Percentiles rank a stretch among this genome's conserved stretches.
Evolutionary conservation across 2,888 invertebrate genomes (phyloP).

Genomic region (Drosophila merina): DNA sequence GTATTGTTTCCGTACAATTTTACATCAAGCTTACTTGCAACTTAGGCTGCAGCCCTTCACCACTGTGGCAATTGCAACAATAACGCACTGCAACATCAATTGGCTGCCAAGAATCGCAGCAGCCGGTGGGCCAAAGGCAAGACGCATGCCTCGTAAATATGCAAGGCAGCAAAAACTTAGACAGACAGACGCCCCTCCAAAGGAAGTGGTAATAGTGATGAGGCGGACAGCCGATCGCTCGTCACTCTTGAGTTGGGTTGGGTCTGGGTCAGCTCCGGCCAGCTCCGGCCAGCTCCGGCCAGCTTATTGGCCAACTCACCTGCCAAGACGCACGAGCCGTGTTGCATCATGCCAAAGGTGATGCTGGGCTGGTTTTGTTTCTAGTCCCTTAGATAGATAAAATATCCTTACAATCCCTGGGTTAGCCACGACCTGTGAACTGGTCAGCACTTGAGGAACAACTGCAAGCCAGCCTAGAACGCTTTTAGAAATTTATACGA

Average conservation of each 20-base stretch:
- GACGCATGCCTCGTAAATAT: slow-evolving; percentile 77
- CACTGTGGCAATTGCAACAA: slow-evolving; percentile 53
- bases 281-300: slow-evolving; percentile 17
- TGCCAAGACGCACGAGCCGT: slow-evolving; percentile 48
- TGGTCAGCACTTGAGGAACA: slow-evolving; percentile 41
- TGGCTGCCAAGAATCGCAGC: slow-evolving; percentile 61
- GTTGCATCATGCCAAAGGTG: slow-evolving; percentile 27
- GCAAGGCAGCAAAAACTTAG: slow-evolving; percentile 74
- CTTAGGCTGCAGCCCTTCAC: not conserved
- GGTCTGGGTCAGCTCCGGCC: slow-evolving; percentile 35
- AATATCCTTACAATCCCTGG: slow-evolving; percentile 44
- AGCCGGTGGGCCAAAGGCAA: slow-evolving; percentile 56
- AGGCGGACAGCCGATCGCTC: slow-evolving; percentile 54
- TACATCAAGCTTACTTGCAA: no score
- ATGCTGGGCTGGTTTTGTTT: not conserved
- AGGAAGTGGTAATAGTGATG: slow-evolving; percentile 76
- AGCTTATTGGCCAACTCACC: slow-evolving; percentile 62
- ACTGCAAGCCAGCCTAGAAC: slow-evolving; percentile 48
- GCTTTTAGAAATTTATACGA: slow-evolving; percentile 62
- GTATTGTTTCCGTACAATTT: no score
- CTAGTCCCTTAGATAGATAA: not conserved
- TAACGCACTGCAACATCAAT: slow-evolving; percentile 68
- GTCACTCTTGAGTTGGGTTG: slow-evolving; percentile 70
- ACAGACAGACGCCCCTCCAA: slow-evolving; percentile 70
- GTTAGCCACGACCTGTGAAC: slow-evolving; percentile 30